Evolutionary conservation across 2,113 vertebrate species (phyloP).

Genomic region (Sapayoa aenigma): DNA sequence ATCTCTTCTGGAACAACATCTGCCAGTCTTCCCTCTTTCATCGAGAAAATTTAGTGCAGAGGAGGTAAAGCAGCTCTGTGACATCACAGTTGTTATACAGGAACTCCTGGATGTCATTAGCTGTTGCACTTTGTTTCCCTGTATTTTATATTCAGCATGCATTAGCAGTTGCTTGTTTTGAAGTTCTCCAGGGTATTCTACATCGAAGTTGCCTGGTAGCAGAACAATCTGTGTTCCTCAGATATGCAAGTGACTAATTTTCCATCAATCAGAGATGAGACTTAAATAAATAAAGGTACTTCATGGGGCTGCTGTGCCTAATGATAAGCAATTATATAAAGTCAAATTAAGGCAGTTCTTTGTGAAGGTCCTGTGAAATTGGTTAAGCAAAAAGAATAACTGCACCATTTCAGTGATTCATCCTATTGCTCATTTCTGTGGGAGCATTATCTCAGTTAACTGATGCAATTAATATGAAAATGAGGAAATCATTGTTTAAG

Average conservation of each 20-base stretch:
- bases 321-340: constrained; percentile 86
- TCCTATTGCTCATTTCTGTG: constrained; percentile 79
- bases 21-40: neutral
- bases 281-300: constrained; percentile 84
- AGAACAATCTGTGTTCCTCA: constrained; percentile 72
- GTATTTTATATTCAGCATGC: constrained; percentile 48
- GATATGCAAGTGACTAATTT: constrained; percentile 80
- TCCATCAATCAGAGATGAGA: constrained; percentile 79
- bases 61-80: constrained; percentile 31
- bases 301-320: constrained; percentile 78
- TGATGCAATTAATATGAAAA: constrained; percentile 90
- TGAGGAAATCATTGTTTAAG: constrained; percentile 84
- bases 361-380: constrained; percentile 81
- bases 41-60: neutral
- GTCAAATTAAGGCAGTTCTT: constrained; percentile 79
- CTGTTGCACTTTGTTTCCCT: constrained; percentile 40
- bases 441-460: constrained; percentile 81
- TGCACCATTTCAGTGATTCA: constrained; percentile 79
- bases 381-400: constrained; percentile 84
- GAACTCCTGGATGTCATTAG: constrained; percentile 61
- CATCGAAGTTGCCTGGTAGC: constrained; percentile 60
- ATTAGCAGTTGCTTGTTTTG: constrained; percentile 58
- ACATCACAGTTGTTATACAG: constrained; percentile 59
- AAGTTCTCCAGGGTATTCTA: constrained; percentile 61
- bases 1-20: neutral